Conservation (phyloP, 2,113 vertebrate species). For the Rhegmatorhina hoffmannsi region DNA sequence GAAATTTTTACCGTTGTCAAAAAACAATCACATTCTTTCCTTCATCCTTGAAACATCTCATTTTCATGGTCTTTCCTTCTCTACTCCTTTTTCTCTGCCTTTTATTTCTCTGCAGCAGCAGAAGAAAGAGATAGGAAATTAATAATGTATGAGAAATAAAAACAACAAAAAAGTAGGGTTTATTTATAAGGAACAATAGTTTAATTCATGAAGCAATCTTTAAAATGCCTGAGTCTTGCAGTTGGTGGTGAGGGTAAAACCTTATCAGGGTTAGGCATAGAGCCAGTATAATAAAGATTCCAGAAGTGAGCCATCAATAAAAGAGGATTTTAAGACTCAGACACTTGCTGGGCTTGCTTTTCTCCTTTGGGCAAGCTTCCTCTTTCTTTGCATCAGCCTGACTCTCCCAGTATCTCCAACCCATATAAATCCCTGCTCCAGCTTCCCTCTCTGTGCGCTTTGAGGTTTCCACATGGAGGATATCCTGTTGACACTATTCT, state of each 20-base stretch:
- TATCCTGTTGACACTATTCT: not conserved
- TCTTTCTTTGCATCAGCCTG: not conserved
- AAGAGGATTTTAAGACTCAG: constrained; percentile 25
- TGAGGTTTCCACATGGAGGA: not conserved
- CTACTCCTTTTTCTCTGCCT: not conserved
- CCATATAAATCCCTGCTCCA: not conserved
- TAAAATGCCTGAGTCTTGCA: constrained; percentile 20
- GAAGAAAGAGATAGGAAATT: constrained; percentile 23
- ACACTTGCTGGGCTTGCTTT: not conserved
- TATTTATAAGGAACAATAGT: constrained; percentile 24
- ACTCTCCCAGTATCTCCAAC: not conserved
- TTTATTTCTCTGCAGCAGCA: not conserved
- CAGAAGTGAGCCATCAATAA: not conserved
- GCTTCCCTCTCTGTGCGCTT: not conserved
- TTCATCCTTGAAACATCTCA: not conserved
- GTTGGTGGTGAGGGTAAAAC: not conserved
- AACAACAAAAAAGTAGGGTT: not conserved
- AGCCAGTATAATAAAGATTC: constrained; percentile 6
- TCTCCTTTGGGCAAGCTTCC: not conserved
- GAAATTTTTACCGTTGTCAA: not conserved
- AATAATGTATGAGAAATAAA: constrained; percentile 25
- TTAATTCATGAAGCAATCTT: constrained; percentile 48
- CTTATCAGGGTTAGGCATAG: not conserved
- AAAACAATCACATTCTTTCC: not conserved
- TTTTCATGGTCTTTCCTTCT: constrained; percentile 6